Conservation (phyloP, 2,797 vertebrate species). For the Labeo calbasu region DNA sequence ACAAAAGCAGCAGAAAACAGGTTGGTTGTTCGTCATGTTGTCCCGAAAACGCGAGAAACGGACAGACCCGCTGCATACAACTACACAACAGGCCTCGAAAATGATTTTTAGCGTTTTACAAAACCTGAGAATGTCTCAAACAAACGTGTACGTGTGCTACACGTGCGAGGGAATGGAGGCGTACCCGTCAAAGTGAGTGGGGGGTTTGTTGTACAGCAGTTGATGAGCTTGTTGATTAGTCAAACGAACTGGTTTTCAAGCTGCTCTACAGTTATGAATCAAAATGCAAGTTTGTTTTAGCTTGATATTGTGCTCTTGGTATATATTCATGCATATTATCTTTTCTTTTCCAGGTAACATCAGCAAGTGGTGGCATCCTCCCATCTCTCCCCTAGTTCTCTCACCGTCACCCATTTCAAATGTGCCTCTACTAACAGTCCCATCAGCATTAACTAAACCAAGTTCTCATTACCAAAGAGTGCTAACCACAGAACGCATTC, state of each 20-base stretch:
- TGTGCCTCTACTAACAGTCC: constrained; percentile 47
- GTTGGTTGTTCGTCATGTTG: constrained; percentile 59
- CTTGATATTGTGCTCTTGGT: not conserved
- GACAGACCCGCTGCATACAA: constrained; percentile 22
- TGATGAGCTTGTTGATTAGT: not conserved
- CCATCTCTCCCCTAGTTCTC: constrained; percentile 61
- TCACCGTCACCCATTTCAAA: constrained; percentile 30
- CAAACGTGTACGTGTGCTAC: constrained; percentile 27
- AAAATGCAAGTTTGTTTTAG: not conserved
- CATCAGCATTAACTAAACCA: constrained; percentile 42
- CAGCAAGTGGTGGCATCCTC: constrained; percentile 37
- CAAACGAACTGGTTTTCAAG: not conserved
- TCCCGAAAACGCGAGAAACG: constrained; percentile 41
- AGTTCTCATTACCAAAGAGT: constrained; percentile 51
- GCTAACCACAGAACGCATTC: not conserved
- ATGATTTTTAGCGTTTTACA: not conserved
- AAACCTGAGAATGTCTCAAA: not conserved
- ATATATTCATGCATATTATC: not conserved
- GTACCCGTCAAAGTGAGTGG: constrained; percentile 5
- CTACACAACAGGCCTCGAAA: constrained; percentile 26
- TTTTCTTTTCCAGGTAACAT: constrained; percentile 51
- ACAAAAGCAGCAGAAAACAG: not conserved
- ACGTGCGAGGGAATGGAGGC: constrained; percentile 39
- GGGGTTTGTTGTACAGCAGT: constrained; percentile 4
- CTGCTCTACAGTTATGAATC: not conserved